Base-by-base conservation (phyloP, 1,140 invertebrate genomes). In the Drosophila nigrodunni region DNA sequence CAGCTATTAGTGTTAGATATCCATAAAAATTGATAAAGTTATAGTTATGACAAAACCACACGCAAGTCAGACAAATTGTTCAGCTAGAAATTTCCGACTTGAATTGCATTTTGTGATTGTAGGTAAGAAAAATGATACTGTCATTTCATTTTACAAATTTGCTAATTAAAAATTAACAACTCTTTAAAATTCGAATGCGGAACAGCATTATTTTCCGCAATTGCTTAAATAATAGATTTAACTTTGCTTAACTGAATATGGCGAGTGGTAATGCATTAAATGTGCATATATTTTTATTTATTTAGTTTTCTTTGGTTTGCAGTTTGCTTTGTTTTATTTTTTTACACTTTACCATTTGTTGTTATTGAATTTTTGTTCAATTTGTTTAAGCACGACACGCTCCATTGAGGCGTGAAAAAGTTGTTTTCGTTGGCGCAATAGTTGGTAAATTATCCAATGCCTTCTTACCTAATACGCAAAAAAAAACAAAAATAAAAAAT, bases 341-440 rank as follows among this genome's bases (percentile, higher is more conserved):
- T 43, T 44, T 61, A 47, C 35, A 21, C 11, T 34, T 66, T 34
- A 46, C 43, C 59, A 9, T 59, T 57, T 43, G 21, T 66, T 73
- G 21, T 25, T 25, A 39, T 74, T 78, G 68, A 60, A 61, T 47
- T 74, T 75, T 60, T 30, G 10, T 43, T 59, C 54, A 46, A 67
- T 71, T 69, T 69, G 59, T 77, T 62, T 77, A 59, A 78, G 73
- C 68, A 55, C 70, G 85, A 43, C 89, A 46, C 85, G 83, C 83
- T 87, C 74, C 70, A 89, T 87, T 89, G 83, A 82, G 54, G 73
- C 83, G 80, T 89, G 47, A 87, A 83, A 57, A 78, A 55, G 37
- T 58, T 58, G 55, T 18, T 11, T n/a, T 5, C 11, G 73, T 54
- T 87, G 72, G 69, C 55, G 80, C 85, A 87, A 87, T 58, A 59